Percentiles rank a stretch among this genome's conserved stretches.
phyloP scores from a whole-genome alignment of 1,140 invertebrate species.

The Brachionus asplanchnoidis region DNA sequence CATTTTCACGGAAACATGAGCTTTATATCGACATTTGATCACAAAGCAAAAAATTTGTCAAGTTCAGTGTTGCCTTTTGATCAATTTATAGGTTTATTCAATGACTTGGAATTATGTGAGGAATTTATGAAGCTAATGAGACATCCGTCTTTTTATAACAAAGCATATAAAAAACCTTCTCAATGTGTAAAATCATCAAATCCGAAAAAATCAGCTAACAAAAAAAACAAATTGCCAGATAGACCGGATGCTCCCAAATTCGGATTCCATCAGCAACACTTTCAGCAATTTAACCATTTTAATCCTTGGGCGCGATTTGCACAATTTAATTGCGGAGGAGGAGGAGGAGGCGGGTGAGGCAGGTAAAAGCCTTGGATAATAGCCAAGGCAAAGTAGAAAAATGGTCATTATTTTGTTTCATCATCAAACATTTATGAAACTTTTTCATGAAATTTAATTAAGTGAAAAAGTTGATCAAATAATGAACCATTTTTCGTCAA shows the following conservation, averaged over 20 bases:
- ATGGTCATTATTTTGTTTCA: background rate
- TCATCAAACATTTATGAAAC: background rate
- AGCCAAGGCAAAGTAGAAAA: background rate
- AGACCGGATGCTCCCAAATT: conserved; percentile 6
- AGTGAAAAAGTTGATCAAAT: background rate
- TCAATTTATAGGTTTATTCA: background rate
- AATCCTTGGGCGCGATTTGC: background rate
- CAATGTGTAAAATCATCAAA: background rate
- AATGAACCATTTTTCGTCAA: background rate
- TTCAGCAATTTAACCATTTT: conserved; percentile 24
- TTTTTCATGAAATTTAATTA: conserved; percentile 35
- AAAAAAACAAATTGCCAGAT: background rate
- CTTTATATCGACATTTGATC: background rate
- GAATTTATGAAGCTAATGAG: conserved; percentile 6
- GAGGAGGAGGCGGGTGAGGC: conserved; percentile 14
- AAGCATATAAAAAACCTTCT: conserved; percentile 4
- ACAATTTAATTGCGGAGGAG: background rate
- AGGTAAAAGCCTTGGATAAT: background rate
- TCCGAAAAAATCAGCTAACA: background rate
- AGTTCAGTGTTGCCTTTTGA: background rate
- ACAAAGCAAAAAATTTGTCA: background rate
- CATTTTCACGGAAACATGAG: conserved; percentile 16
- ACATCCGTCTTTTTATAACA: background rate
- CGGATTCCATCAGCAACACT: background rate
- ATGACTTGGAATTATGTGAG: background rate